phyloP scores from a whole-genome alignment of 2,888 invertebrate species.

The Ashinkailepas kermadecensis region DNA sequence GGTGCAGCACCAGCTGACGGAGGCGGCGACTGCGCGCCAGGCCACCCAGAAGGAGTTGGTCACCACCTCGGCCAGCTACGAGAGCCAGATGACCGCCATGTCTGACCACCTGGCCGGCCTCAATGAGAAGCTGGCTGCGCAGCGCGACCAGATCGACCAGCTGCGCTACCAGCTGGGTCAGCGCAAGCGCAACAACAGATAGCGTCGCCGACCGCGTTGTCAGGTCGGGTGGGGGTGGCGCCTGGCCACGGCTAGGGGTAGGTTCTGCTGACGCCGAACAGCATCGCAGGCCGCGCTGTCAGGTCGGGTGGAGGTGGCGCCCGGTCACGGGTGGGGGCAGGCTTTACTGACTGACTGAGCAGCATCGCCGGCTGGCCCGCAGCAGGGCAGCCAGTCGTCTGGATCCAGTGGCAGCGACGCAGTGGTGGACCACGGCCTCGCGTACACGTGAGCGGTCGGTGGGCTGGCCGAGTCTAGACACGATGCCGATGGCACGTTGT shows the following conservation, averaged over 20 bases:
- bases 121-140: slow-evolving; percentile 74
- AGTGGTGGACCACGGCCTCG: too few relatives aligned
- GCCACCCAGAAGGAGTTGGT: slow-evolving; percentile 60
- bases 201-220: too few relatives aligned
- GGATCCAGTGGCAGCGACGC: too few relatives aligned
- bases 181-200: not conserved
- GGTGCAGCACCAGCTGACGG: slow-evolving; percentile 49
- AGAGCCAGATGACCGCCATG: slow-evolving; percentile 62
- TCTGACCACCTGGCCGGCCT: slow-evolving; percentile 66
- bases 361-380: too few relatives aligned
- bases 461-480: too few relatives aligned
- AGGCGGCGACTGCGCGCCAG: slow-evolving; percentile 44
- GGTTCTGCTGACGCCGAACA: not conserved
- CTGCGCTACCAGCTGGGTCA: slow-evolving; percentile 52
- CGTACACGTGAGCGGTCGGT: too few relatives aligned
- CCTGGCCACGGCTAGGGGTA: not conserved
- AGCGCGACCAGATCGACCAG: slow-evolving; percentile 69
- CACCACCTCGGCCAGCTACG: slow-evolving; percentile 55
- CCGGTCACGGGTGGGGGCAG: not conserved
- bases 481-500: too few relatives aligned
- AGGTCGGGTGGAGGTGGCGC: not conserved
- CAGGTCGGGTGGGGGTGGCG: not conserved
- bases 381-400: too few relatives aligned
- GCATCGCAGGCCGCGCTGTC: too few relatives aligned
- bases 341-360: too few relatives aligned